These are phyloP conservation scores for Oxyscelio sp. DNA, from an alignment of 2,888 invertebrate species.

Conservation along the genomic window DNA sequence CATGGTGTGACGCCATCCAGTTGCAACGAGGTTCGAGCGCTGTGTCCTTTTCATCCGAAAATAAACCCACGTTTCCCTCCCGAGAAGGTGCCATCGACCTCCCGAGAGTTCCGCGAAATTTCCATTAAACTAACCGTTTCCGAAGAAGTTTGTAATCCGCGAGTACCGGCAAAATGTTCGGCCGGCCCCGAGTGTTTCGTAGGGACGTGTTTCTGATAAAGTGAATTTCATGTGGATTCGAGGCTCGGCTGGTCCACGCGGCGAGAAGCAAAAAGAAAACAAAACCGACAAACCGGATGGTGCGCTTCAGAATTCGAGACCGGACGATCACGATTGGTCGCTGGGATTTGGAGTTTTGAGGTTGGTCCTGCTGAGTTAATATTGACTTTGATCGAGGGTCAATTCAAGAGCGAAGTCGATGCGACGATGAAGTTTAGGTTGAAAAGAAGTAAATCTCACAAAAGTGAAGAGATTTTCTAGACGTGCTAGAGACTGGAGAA, in stretches of 20 bases:
- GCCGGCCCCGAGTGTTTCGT: conserved; percentile 38
- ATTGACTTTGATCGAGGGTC: not conserved
- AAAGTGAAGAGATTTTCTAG: too few species aligned
- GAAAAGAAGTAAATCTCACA: too few species aligned
- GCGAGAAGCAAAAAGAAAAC: conserved; percentile 46
- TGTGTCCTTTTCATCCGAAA: not conserved
- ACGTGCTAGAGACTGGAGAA: too few species aligned
- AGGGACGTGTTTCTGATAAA: conserved; percentile 52
- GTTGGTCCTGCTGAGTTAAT: conserved; percentile 31
- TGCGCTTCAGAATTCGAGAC: conserved; percentile 53
- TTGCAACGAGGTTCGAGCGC: not conserved
- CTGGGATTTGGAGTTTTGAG: conserved; percentile 53
- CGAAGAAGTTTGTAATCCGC: too few species aligned
- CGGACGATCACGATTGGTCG: conserved; percentile 64
- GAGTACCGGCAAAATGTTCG: too few species aligned
- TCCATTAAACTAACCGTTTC: too few species aligned
- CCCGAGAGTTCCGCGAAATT: too few species aligned
- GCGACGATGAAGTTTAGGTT: not conserved
- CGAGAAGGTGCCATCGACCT: too few species aligned
- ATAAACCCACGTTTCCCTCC: too few species aligned
- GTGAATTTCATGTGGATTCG: conserved; percentile 68
- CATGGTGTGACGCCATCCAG: conserved; percentile 62
- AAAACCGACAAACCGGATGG: conserved; percentile 67
- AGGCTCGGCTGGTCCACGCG: conserved; percentile 43
- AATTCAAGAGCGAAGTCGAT: not conserved